Evolutionary conservation across 2,888 invertebrate genomes (phyloP).

Genomic region (Colostygia pectinataria): DNA sequence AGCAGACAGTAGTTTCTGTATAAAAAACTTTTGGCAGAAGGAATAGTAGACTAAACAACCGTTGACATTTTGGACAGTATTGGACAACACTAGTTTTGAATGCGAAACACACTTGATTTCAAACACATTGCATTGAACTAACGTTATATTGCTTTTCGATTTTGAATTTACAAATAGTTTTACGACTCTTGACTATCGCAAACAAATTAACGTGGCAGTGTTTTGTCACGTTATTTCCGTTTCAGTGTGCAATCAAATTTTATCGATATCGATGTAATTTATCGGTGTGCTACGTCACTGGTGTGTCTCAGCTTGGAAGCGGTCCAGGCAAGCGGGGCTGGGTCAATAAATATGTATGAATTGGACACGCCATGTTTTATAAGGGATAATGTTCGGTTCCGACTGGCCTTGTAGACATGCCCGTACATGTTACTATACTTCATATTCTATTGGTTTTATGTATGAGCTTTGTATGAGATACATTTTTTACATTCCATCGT

Average conservation of each 20-base stretch:
- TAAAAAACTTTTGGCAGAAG: too few species aligned
- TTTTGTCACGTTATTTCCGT: conserved; percentile 8
- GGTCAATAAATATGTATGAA: conserved; percentile 66
- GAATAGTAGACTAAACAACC: too few species aligned
- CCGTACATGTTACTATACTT: not conserved
- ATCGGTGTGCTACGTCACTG: conserved; percentile 22
- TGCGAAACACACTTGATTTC: not conserved
- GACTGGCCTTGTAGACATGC: not conserved
- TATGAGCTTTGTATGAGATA: too few species aligned
- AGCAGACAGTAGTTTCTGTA: too few species aligned
- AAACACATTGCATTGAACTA: not conserved
- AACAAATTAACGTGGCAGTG: not conserved
- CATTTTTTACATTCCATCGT: too few species aligned
- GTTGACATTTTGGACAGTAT: too few species aligned
- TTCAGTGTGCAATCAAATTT: conserved; percentile 16
- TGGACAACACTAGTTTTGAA: too few species aligned
- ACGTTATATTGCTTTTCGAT: not conserved
- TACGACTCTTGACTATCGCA: not conserved
- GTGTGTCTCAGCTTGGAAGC: conserved; percentile 40
- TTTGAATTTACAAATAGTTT: conserved; percentile 6
- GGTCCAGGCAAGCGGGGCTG: conserved; percentile 46
- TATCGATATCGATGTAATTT: conserved; percentile 17
- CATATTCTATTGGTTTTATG: too few species aligned
- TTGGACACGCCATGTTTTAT: conserved; percentile 48
- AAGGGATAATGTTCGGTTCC: conserved; percentile 21